Conservation (phyloP, 2,797 vertebrate species). For the Bufotes viridis region DNA sequence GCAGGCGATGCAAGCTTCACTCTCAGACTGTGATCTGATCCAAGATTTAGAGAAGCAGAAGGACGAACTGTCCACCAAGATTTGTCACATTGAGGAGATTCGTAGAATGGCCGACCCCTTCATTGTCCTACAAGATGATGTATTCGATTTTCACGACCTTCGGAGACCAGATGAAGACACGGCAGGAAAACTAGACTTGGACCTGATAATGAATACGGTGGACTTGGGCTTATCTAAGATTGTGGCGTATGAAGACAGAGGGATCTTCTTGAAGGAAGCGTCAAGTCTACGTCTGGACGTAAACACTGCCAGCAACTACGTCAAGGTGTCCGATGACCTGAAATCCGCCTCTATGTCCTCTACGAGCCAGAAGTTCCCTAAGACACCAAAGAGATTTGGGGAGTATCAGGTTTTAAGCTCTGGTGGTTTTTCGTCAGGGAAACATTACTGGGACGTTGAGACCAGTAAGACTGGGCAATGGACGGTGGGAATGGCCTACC, state of each 20-base stretch:
- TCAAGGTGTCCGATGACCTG: not conserved
- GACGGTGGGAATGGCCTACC: not conserved
- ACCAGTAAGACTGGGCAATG: not conserved
- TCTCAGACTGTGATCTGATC: too few relatives aligned
- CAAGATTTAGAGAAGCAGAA: too few relatives aligned
- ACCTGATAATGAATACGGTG: not conserved
- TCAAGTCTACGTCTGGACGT: not conserved
- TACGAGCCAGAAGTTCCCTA: not conserved
- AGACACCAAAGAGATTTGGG: slow-evolving; percentile 1
- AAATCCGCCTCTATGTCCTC: not conserved
- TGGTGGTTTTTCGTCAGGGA: too few relatives aligned
- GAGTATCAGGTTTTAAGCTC: not conserved
- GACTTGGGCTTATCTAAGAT: not conserved
- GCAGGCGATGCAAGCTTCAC: not conserved
- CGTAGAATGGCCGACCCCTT: too few relatives aligned
- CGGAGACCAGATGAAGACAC: too few relatives aligned
- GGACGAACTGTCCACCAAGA: too few relatives aligned
- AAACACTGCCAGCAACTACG: not conserved
- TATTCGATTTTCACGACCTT: too few relatives aligned
- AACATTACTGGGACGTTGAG: too few relatives aligned
- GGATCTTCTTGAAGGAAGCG: not conserved
- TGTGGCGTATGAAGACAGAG: not conserved
- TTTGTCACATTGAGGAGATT: too few relatives aligned
- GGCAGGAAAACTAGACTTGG: not conserved
- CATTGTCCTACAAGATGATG: too few relatives aligned